phyloP scores from a whole-genome alignment of 2,888 invertebrate genomes.

The Xylota sylvarum region DNA sequence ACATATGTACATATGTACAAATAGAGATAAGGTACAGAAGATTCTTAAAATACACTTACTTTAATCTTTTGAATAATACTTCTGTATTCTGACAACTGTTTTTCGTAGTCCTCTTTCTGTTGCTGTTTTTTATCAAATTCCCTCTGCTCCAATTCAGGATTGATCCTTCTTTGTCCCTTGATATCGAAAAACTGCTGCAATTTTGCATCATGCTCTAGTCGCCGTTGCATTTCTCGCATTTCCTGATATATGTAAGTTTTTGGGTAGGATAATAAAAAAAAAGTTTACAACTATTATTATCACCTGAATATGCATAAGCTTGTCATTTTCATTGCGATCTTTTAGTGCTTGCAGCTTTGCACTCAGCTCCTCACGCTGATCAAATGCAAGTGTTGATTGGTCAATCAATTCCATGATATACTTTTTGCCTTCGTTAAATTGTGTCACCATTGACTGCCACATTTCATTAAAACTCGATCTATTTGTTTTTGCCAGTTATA shows the following conservation, averaged over 20 bases:
- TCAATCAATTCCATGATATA: slow-evolving; percentile 94
- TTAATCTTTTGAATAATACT: slow-evolving; percentile 91
- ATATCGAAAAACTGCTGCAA: slow-evolving; percentile 93
- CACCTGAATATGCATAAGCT: slow-evolving; percentile 87
- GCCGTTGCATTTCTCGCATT: slow-evolving; percentile 94
- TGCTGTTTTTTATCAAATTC: slow-evolving; percentile 89
- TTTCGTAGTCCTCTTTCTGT: slow-evolving; percentile 89
- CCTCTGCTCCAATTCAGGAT: slow-evolving; percentile 90
- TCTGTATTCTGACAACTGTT: slow-evolving; percentile 90
- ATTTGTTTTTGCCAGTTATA: neutral
- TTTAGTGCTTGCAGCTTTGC: slow-evolving; percentile 92
- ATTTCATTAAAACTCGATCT: slow-evolving; percentile 93
- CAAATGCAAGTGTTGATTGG: slow-evolving; percentile 94
- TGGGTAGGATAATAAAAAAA: too few relatives aligned
- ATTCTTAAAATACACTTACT: slow-evolving; percentile 81
- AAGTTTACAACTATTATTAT: neutral
- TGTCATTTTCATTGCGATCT: slow-evolving; percentile 91
- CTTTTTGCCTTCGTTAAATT: slow-evolving; percentile 91
- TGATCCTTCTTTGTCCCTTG: slow-evolving; percentile 92
- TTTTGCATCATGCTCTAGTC: slow-evolving; percentile 93
- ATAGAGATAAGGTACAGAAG: neutral
- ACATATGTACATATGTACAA: too few relatives aligned
- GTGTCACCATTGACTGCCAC: slow-evolving; percentile 91
- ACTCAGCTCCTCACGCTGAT: slow-evolving; percentile 93
- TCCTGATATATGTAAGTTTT: slow-evolving; percentile 86